Evolutionary conservation across 2,113 vertebrate species (phyloP), one percentile per base, ranked within the genome.

Genomic region (Cynocephalus volans): DNA sequence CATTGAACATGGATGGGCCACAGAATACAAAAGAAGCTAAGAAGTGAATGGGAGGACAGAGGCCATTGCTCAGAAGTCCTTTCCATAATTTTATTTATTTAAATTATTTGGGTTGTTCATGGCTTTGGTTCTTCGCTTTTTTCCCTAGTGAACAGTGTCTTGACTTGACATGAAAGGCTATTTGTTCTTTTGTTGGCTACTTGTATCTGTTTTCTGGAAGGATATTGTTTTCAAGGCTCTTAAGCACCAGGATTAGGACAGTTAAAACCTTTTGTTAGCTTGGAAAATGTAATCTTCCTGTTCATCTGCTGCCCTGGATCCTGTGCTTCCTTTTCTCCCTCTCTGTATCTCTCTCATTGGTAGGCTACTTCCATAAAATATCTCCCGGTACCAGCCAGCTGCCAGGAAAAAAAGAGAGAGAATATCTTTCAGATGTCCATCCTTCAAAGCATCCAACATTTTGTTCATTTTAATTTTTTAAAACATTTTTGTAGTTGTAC

Each of bases 221-320:
- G 56, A 18, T 88, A 48, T 86, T 92, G 72, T 95, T 94, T 81
- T 94, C 95, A n/a, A 70, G 79, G 88, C 70, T 86, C 26, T 91
- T 93, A 93, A 97, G 33, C 76, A 17, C 62, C 45, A 60, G 89
- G 94, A 97, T 97, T 87, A 95, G 94, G 87, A 67, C 77, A 54
- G 86, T 93, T 91, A 93, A 93, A 97, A 85, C 58, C 97, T 85
- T 90, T 76, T 33, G 1, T 72, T 67, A 73, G 12, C 73, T 88
- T 79, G 60, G 50, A 73, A 50, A 48, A 19, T 64, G n/a, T 95
- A 93, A 96, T 92, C 89, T 86, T 91, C 91, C 93, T 89, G 17
- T 65, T 82, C 12, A 14, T 48, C 56, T 85, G 54, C 45, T 54
- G 33, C 65, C 56, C 67, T 69, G 87, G 33, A 36, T 79, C 36